phyloP scores from a whole-genome alignment of 2,888 invertebrate genomes.

The Plutella xylostella region DNA sequence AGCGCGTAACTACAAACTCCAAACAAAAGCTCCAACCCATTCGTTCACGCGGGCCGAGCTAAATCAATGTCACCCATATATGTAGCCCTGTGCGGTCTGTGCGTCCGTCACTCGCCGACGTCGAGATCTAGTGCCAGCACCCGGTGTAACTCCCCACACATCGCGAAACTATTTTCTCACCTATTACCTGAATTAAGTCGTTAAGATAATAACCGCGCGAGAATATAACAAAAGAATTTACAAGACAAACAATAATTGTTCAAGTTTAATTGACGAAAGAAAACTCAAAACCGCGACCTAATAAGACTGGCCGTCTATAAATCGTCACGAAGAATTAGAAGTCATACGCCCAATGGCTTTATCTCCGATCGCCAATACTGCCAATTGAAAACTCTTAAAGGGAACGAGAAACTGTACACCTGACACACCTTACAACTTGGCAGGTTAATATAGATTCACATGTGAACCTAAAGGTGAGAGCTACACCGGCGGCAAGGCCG shows the following conservation, averaged over 20 bases:
- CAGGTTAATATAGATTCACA: conserved; percentile 66
- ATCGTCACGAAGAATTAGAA: conserved; percentile 50
- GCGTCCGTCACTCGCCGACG: conserved; percentile 30
- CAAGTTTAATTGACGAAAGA: no score
- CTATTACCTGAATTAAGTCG: neutral
- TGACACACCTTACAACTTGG: conserved; percentile 47
- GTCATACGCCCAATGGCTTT: conserved; percentile 52
- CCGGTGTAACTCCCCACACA: neutral
- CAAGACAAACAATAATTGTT: no score
- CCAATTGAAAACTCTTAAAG: conserved; percentile 47
- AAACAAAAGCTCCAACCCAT: conserved; percentile 21
- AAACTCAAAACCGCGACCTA: conserved; percentile 14
- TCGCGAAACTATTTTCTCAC: neutral
- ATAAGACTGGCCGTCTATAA: conserved; percentile 44
- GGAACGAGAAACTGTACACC: conserved; percentile 28
- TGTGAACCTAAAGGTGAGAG: conserved; percentile 66
- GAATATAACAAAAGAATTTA: no score
- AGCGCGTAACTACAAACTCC: no score
- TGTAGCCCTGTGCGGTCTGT: conserved; percentile 31
- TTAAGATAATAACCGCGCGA: neutral
- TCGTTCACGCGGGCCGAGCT: conserved; percentile 34
- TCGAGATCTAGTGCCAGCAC: neutral
- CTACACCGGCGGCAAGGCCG: conserved; percentile 66
- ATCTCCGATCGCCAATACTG: conserved; percentile 39
- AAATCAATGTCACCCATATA: conserved; percentile 57